Base-by-base conservation (phyloP, 1,140 invertebrate species). In the Galleria mellonella region DNA sequence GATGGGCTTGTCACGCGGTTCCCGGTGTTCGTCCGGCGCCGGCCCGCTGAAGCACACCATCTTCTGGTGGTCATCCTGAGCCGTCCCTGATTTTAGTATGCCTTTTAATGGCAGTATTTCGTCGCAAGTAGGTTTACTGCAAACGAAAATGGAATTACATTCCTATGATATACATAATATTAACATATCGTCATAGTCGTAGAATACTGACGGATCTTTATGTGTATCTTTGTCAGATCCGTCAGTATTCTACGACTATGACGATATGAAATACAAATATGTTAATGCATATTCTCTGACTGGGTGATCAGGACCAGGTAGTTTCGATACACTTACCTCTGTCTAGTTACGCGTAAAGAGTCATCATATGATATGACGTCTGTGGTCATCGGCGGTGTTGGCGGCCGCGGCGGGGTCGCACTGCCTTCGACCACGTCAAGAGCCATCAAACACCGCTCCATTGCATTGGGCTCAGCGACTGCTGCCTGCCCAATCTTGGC, bases 401-500 rank as follows among this genome's bases (percentile, higher is more conserved):
- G 42, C 2, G 72, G 62, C 0, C 67, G 61, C 4, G 68, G 62
- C 5, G 77, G 81, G 0, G 61, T 23, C 1, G 69, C 65, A 32
- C 64, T 71, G 33, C 76, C 81, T 37, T 84, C 77, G n/a, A 73
- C 67, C 55, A 83, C 77, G 46, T 84, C 60, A 1, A 87, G 63
- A 9, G 71, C 67, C n/a, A 70, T 40, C 2, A 87, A 60, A 37
- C 87, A 88, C 23, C 77, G 67, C 55, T 88, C 78, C 78, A 88
- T 82, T 5, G 83, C 78, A 32, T 65, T 81, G 15, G 83, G 67
- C 10, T 77, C 77, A 1, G 70, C 70, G 9, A 86, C 77, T 8
- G 83, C 74, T 14, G 72, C 65, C 37, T 72, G 63, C 0, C 84
- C 85, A 13, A 81, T 81, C 56, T 73, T 72, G 0, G 66, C 65